Base-by-base conservation (phyloP, 2,888 invertebrate genomes). In the Argyra leucocephala region DNA sequence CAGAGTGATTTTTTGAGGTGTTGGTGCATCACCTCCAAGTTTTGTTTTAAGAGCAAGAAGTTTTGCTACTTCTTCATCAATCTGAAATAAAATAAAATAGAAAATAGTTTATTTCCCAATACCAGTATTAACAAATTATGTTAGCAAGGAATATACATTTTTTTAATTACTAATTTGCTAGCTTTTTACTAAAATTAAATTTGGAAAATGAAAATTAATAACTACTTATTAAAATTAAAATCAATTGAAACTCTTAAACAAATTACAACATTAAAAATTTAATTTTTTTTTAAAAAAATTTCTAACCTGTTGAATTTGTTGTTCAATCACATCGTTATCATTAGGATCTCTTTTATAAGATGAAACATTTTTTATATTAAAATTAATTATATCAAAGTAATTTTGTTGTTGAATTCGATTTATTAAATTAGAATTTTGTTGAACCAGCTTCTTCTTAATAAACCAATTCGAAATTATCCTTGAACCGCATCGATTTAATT, bases 51-150 rank as follows among this genome's bases (percentile, higher is more conserved):
- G 78, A 64, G 88, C 87, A 69, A 93, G 78, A 64, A 96, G 82
- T 75, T 91, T 93, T 0, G 88, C 83, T 57, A 95, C 90, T 80
- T 93, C 92, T 75, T 89, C 88, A 78, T 88, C 85, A 72, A 96
- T 90, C 95, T 96, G 81, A 26, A 76, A 74, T 67, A 12, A 36
- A 6, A 57, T 15, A 64, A 64, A 64, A 36, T 57, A 23, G 58
- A 64, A 63, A 36, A 64, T 31, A 21, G 31, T 66, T 68, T 63
- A 69, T 36, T 59, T 37, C 22, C 31, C 22, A 60, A 23, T 48
- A 58, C 15, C 26, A 24, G 6, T 24, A 22, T 37, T 58, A 31
- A 22, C 3, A 62, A 10, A 58, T n/a, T n/a, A 58, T 58, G 12
- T 5, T 22, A 58, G 10, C 12, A 58, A 58, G 10, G 4, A 58